Conservation (phyloP, 2,888 invertebrate species). For the Coelogynopora nodosa region DNA sequence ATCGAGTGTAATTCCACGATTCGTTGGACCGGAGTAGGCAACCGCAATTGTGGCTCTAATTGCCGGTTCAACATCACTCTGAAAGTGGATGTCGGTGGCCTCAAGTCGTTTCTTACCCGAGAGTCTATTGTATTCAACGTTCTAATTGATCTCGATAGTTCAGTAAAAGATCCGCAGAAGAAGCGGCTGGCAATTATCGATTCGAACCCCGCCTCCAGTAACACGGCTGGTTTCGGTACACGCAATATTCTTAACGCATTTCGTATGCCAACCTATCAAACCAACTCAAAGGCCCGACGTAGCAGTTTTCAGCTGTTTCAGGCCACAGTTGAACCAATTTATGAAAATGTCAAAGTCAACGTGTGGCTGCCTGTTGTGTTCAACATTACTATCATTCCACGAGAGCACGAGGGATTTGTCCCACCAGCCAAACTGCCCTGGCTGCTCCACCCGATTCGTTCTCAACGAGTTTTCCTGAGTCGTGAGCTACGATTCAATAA, state of each 20-base stretch:
- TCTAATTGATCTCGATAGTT: slow-evolving; percentile 14
- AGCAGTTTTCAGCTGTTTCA: not conserved
- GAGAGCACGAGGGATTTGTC: not conserved
- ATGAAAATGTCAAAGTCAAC: slow-evolving; percentile 27
- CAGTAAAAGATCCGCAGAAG: not conserved
- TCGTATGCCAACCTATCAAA: not conserved
- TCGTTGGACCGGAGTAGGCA: slow-evolving; percentile 34
- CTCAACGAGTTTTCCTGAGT: not conserved
- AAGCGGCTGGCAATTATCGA: slow-evolving; percentile 10
- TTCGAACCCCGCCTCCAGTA: not conserved
- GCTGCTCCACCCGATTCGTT: slow-evolving; percentile 24
- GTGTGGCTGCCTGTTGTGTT: slow-evolving; percentile 38
- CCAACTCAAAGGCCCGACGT: not conserved
- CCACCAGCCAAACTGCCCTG: not conserved
- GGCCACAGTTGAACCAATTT: slow-evolving; percentile 23
- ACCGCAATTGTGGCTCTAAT: not conserved
- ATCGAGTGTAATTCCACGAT: not conserved
- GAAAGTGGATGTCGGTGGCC: slow-evolving; percentile 30
- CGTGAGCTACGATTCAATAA: not conserved
- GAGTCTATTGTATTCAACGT: not conserved
- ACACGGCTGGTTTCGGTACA: not conserved
- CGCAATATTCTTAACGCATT: not conserved
- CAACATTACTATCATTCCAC: slow-evolving; percentile 22
- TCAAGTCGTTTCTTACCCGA: not conserved
- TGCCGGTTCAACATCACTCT: slow-evolving; percentile 35